A percentile compares a stretch with the other conserved stretches of the same genome.
These are phyloP conservation scores for Oryzias melastigma DNA, from an alignment of 2,113 vertebrate species.

Conservation along the genomic window DNA sequence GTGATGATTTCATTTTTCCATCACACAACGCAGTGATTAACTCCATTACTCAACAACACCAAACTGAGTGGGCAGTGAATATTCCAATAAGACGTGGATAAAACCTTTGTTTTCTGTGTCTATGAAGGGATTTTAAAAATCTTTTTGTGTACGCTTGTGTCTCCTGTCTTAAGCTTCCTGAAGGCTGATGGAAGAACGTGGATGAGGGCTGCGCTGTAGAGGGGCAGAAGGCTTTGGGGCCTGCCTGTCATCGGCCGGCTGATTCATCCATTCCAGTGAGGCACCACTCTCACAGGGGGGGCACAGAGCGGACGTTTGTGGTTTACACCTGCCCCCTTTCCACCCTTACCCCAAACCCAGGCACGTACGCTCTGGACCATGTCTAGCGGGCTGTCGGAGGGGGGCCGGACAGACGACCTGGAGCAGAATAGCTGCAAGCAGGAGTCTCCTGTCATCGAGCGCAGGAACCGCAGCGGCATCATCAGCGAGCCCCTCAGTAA, in stretches of 20 bases:
- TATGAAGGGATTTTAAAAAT: background rate
- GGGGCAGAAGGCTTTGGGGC: slow-evolving; percentile 68
- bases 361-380: slow-evolving; percentile 82
- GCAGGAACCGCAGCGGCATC: slow-evolving; percentile 95
- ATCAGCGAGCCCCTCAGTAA: slow-evolving; percentile 97
- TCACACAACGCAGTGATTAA: slow-evolving; percentile 1
- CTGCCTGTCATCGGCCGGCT: slow-evolving; percentile 69
- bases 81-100: background rate
- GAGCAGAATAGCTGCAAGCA: slow-evolving; percentile 81
- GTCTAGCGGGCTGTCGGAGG: slow-evolving; percentile 88
- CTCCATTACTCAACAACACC: background rate
- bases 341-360: slow-evolving; percentile 63
- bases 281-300: slow-evolving; percentile 54
- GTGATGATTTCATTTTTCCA: background rate
- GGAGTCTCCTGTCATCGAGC: slow-evolving; percentile 83
- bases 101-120: background rate
- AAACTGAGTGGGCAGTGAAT: background rate
- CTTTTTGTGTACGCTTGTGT: slow-evolving; percentile 39
- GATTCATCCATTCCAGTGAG: slow-evolving; percentile 58
- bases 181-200: slow-evolving; percentile 69
- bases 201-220: slow-evolving; percentile 75
- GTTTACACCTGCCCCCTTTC: slow-evolving; percentile 68
- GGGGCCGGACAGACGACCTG: slow-evolving; percentile 83
- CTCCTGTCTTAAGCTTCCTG: slow-evolving; percentile 70
- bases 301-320: slow-evolving; percentile 60